These are phyloP conservation scores for Drosophila obscura DNA, from an alignment of 1,140 invertebrate genomes.

Conservation along the genomic window DNA sequence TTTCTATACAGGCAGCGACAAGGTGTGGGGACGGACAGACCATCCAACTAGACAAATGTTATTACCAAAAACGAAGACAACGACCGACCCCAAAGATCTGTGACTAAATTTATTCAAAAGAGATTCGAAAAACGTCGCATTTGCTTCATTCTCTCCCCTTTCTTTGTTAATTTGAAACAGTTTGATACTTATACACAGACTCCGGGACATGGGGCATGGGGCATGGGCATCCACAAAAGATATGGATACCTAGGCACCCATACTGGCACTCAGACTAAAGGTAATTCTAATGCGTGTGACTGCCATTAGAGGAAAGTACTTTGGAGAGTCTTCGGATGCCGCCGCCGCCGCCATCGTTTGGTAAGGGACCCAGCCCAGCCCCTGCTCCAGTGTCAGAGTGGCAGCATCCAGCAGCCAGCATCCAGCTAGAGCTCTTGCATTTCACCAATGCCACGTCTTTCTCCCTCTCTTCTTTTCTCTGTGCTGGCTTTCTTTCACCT, in stretches of 20 bases:
- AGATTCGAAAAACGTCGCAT: slow-evolving; percentile 71
- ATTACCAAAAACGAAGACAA: slow-evolving; percentile 73
- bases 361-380: slow-evolving; percentile 8
- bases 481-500: slow-evolving; percentile 74
- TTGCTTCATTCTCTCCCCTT: slow-evolving; percentile 58
- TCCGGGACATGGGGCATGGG: slow-evolving; percentile 3
- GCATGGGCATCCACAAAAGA: slow-evolving; percentile 44
- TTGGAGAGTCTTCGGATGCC: slow-evolving; percentile 46
- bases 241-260: slow-evolving; percentile 35
- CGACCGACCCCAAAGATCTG: slow-evolving; percentile 67
- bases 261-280: slow-evolving; percentile 24
- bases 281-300: slow-evolving; percentile 71
- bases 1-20: slow-evolving; percentile 17
- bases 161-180: slow-evolving; percentile 64
- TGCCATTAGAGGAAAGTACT: slow-evolving; percentile 78
- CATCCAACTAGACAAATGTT: slow-evolving; percentile 75
- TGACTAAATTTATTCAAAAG: slow-evolving; percentile 82
- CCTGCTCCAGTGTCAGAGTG: slow-evolving; percentile 1
- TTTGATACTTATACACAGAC: slow-evolving; percentile 44
- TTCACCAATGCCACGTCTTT: slow-evolving; percentile 38
- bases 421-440: slow-evolving; percentile 36
- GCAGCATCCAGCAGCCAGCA: slow-evolving; percentile 39
- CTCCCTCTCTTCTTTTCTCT: slow-evolving; percentile 4
- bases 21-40: slow-evolving; percentile 16
- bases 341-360: slow-evolving; percentile 8